A percentile compares a stretch with the other conserved stretches of the same genome.
Conservation (phyloP, 2,113 vertebrate genomes). For the Haemorhous mexicanus region DNA sequence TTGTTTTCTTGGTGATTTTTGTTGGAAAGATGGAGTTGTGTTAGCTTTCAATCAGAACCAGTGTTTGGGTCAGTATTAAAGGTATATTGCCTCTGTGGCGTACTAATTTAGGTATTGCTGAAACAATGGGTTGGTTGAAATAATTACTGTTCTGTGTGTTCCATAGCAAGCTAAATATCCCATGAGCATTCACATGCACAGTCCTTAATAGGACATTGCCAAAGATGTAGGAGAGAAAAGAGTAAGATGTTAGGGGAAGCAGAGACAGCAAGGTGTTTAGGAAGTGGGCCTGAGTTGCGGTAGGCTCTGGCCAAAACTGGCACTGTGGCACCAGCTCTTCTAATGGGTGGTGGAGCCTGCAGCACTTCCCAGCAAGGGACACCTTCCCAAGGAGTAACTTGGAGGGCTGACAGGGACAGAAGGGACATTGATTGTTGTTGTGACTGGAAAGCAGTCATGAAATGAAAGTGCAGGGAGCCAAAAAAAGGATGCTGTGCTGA, state of each 20-base stretch:
- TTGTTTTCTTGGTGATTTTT: not conserved
- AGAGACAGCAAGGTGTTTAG: not conserved
- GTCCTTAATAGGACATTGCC: not conserved
- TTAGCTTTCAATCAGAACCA: not conserved
- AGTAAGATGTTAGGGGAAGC: not conserved
- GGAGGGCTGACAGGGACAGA: not conserved
- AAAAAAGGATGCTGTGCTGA: not conserved
- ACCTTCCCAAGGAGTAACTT: not conserved
- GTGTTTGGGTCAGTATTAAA: not conserved
- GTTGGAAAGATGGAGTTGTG: not conserved
- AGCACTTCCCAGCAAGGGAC: not conserved
- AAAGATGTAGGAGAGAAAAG: not conserved
- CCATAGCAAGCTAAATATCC: not conserved
- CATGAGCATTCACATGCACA: not conserved
- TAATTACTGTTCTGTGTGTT: not conserved
- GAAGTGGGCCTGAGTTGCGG: not conserved
- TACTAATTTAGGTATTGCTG: not conserved
- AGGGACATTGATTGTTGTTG: not conserved
- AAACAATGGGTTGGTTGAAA: not conserved
- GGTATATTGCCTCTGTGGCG: accelerated
- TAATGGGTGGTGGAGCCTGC: not conserved
- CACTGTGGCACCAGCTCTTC: not conserved
- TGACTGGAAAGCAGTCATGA: not conserved
- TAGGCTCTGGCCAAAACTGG: not conserved
- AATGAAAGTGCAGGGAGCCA: not conserved